phyloP scores from a whole-genome alignment of 2,113 vertebrate genomes.

The Boulengeromyrus knoepffleri region DNA sequence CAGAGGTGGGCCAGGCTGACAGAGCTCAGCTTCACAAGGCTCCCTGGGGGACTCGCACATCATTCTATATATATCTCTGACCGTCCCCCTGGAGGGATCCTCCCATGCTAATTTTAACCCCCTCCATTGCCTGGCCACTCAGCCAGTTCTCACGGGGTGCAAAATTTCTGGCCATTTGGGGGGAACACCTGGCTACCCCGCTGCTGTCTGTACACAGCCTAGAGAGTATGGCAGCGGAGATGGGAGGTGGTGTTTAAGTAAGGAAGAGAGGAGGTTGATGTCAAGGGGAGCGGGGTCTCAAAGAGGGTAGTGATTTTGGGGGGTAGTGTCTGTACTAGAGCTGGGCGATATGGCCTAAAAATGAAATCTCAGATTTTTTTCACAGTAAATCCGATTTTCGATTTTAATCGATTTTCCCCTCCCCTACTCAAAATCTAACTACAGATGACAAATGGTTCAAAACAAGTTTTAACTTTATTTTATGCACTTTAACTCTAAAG shows the following conservation, averaged over 20 bases:
- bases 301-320: background rate
- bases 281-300: background rate
- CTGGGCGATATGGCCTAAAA: no score
- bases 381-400: no score
- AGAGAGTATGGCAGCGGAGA: background rate
- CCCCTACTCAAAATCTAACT: no score
- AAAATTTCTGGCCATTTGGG: background rate
- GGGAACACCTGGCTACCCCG: background rate
- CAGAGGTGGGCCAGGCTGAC: no score
- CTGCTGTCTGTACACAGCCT: background rate
- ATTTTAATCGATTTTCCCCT: no score
- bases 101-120: background rate
- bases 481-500: no score
- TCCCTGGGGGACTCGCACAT: background rate
- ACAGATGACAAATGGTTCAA: no score
- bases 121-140: background rate
- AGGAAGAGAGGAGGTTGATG: background rate
- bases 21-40: background rate
- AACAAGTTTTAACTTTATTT: no score
- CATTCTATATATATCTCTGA: background rate
- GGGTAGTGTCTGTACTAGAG: background rate
- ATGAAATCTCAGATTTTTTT: no score
- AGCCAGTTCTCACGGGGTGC: background rate
- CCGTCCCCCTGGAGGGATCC: background rate
- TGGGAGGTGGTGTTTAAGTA: background rate